These are phyloP conservation scores for Melipona bicolor DNA, from an alignment of 2,888 invertebrate species.

Conservation along the genomic window DNA sequence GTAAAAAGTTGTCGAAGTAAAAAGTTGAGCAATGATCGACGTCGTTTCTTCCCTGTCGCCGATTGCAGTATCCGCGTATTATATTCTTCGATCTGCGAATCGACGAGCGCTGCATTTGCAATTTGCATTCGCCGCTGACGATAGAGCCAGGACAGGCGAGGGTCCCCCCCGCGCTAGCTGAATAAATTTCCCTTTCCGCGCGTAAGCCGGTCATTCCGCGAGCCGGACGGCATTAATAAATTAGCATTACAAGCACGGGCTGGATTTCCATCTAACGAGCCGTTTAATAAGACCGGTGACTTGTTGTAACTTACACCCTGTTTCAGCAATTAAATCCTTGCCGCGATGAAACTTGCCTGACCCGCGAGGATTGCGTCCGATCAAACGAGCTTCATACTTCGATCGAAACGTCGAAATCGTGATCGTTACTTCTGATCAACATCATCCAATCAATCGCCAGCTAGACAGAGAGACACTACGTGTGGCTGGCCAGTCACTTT, in stretches of 20 bases:
- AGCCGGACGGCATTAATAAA: constrained; percentile 42
- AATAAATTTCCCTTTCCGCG: constrained; percentile 37
- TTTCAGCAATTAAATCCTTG: constrained; percentile 33
- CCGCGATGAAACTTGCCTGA: constrained; percentile 10
- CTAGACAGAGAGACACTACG: neutral
- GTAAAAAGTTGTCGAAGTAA: too few relatives aligned
- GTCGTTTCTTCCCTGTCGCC: neutral
- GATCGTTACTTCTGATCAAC: neutral
- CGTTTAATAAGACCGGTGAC: constrained; percentile 35
- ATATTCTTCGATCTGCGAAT: neutral
- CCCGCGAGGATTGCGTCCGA: constrained; percentile 1
- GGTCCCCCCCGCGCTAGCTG: neutral
- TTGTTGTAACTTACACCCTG: constrained; percentile 36
- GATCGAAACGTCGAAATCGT: neutral
- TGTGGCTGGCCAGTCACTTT: neutral
- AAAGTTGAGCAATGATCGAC: neutral
- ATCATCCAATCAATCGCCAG: neutral
- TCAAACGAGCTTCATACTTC: neutral
- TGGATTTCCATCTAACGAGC: constrained; percentile 47
- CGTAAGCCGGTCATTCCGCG: constrained; percentile 6
- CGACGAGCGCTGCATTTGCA: neutral
- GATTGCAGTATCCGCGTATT: neutral
- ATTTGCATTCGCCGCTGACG: constrained; percentile 30
- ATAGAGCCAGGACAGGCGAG: neutral
- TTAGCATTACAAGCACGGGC: constrained; percentile 49